These are phyloP conservation scores for Chrysolina oricalcia DNA, from an alignment of 2,888 invertebrate genomes.

Conservation along the genomic window DNA sequence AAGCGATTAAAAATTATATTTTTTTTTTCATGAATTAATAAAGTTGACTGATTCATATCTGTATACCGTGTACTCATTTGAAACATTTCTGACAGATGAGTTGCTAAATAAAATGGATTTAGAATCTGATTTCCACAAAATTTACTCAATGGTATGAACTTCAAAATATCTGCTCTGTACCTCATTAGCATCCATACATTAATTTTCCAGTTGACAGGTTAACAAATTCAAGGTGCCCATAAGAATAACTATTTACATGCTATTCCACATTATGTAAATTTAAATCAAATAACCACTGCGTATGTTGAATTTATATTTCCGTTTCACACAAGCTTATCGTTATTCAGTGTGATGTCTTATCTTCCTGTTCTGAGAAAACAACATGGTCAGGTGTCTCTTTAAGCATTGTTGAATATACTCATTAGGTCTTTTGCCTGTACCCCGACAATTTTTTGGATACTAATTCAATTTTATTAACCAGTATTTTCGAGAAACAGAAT, in stretches of 20 bases:
- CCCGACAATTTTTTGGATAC: too few relatives aligned
- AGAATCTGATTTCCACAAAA: neutral
- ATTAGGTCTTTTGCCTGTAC: neutral
- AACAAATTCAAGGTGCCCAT: neutral
- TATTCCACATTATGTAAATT: neutral
- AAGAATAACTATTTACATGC: neutral
- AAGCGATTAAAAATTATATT: too few relatives aligned
- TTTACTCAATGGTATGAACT: neutral
- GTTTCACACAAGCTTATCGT: constrained; percentile 5
- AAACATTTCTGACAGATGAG: too few relatives aligned
- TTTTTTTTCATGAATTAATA: too few relatives aligned
- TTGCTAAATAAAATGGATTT: too few relatives aligned
- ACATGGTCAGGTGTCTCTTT: neutral
- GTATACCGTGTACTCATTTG: too few relatives aligned
- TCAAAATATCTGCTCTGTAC: too few relatives aligned
- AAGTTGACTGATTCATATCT: too few relatives aligned
- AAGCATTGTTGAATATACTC: neutral
- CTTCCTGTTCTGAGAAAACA: neutral
- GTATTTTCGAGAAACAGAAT: too few relatives aligned
- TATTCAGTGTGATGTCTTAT: neutral
- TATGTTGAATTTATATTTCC: constrained; percentile 12
- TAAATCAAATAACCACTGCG: constrained; percentile 1
- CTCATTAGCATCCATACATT: too few relatives aligned
- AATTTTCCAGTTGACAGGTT: too few relatives aligned
- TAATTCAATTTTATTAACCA: too few relatives aligned